Percentiles rank a stretch among this genome's conserved stretches.
These are phyloP conservation scores for Bufo gargarizans DNA, from an alignment of 2,113 vertebrate genomes.

Conservation along the genomic window DNA sequence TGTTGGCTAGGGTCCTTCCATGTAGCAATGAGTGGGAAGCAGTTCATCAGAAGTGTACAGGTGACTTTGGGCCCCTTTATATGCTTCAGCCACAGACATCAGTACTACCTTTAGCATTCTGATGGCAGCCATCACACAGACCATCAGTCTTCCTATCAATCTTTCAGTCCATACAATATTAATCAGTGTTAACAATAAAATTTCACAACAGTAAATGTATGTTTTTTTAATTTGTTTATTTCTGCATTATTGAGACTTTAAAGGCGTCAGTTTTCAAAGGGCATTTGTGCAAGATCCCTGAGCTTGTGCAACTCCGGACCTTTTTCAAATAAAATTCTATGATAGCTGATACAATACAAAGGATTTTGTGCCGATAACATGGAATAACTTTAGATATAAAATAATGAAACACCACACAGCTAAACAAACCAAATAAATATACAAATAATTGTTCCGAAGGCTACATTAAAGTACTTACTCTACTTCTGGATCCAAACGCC, in stretches of 20 bases:
- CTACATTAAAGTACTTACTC: constrained; percentile 15
- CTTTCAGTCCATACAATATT: background rate
- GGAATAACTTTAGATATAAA: background rate
- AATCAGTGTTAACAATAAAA: background rate
- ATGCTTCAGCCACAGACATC: background rate
- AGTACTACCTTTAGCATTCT: background rate
- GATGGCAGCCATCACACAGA: background rate
- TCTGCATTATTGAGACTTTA: constrained; percentile 25
- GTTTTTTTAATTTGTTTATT: constrained; percentile 9
- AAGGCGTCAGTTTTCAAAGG: constrained; percentile 27
- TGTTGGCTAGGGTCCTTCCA: background rate
- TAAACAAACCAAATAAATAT: constrained; percentile 19
- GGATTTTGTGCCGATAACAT: background rate
- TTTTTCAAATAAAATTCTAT: constrained; percentile 15
- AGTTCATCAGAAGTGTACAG: background rate
- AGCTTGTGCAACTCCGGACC: constrained; percentile 33
- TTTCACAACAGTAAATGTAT: constrained; percentile 9
- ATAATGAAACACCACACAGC: constrained; percentile 9
- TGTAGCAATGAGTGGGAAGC: background rate
- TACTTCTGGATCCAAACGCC: constrained; percentile 47
- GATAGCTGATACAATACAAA: background rate
- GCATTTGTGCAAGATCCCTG: constrained; percentile 40
- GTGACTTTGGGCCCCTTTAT: background rate
- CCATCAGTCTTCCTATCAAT: background rate
- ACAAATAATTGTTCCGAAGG: background rate